Evolutionary conservation across 1,140 invertebrate species (phyloP).

Genomic region (Caenorhabditis elegans): WBcel235 BX284605.5:6970001-6970500

Average conservation of each 20-base stretch:
- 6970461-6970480: neutral
- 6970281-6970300: slow-evolving; percentile 24
- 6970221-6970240: slow-evolving; percentile 22
- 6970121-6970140: slow-evolving; percentile 4
- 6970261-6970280: neutral
- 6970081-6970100: slow-evolving; percentile 14
- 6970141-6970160: neutral
- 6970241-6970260: neutral
- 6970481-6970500: too few species aligned
- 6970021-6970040: neutral
- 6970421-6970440: neutral
- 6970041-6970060: too few species aligned
- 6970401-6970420: neutral
- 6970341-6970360: slow-evolving; percentile 15
- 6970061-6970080: neutral
- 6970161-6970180: neutral
- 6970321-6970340: too few species aligned
- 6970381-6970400: neutral
- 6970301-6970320: neutral
- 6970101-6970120: slow-evolving; percentile 28
- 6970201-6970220: neutral
- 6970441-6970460: slow-evolving; percentile 8
- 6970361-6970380: neutral
- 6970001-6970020: neutral
- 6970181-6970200: slow-evolving; percentile 4